Conservation (phyloP, 2,888 invertebrate genomes). For the Lasioglossum villosulum region DNA sequence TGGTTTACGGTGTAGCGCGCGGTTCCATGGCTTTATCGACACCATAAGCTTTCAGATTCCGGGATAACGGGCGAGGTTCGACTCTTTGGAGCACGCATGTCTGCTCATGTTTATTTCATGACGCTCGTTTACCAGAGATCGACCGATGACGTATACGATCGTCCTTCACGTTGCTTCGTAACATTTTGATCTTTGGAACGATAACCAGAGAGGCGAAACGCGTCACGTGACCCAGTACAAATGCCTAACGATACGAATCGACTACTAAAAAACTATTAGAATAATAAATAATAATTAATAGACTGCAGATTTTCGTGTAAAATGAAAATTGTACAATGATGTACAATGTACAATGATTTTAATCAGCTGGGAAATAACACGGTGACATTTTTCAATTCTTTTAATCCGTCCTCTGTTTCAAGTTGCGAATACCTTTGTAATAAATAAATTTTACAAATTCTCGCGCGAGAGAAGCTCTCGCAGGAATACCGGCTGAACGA, state of each 20-base stretch:
- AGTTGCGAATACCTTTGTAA: no score
- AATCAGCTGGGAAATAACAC: no score
- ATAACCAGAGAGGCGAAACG: background rate
- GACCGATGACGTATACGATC: background rate
- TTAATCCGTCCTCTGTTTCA: no score
- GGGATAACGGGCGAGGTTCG: background rate
- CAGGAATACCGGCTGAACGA: background rate
- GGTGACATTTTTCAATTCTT: no score
- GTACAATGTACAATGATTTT: no score
- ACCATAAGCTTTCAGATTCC: slow-evolving; percentile 6
- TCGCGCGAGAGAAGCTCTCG: background rate
- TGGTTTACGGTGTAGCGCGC: background rate
- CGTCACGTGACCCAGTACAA: no score
- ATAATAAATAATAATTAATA: no score
- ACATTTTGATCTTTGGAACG: slow-evolving; percentile 10
- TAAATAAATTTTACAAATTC: background rate
- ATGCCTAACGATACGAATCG: no score
- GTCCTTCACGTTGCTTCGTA: background rate
- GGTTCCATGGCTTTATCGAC: background rate
- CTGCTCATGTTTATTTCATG: slow-evolving; percentile 19
- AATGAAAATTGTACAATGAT: no score
- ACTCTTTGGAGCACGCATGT: background rate
- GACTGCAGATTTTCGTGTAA: no score
- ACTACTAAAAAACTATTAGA: no score
- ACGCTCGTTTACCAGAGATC: background rate